These are phyloP conservation scores for Sycophila texana DNA, from an alignment of 2,888 invertebrate species.

Conservation along the genomic window DNA sequence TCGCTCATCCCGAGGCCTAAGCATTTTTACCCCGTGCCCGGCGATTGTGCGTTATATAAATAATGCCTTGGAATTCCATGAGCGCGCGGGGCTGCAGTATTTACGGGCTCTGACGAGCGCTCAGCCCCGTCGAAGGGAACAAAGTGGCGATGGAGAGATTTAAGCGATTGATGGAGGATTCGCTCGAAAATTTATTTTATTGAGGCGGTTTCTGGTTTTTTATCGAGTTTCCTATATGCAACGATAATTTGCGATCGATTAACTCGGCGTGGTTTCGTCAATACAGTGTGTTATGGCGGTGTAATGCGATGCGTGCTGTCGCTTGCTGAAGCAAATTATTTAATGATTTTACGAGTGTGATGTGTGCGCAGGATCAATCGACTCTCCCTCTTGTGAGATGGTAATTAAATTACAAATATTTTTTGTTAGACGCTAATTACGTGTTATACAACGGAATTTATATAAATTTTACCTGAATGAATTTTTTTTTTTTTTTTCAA, in stretches of 20 bases:
- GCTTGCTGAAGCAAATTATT: no score
- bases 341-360: no score
- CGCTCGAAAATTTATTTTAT: conserved; percentile 39
- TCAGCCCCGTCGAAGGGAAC: not conserved
- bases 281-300: no score
- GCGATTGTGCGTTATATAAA: conserved; percentile 51
- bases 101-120: no score
- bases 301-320: no score
- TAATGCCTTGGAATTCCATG: conserved; percentile 36
- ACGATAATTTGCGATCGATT: conserved; percentile 28
- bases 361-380: no score
- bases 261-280: not conserved
- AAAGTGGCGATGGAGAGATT: conserved; percentile 14
- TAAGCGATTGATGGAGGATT: conserved; percentile 28
- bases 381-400: no score
- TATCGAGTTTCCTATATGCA: conserved; percentile 8
- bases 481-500: not conserved
- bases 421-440: no score
- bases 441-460: not conserved
- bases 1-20: conserved; percentile 20
- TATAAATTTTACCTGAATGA: not conserved
- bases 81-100: not conserved
- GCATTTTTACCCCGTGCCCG: conserved; percentile 13
- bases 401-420: no score
- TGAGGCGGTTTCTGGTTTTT: conserved; percentile 8